Evolutionary conservation across 2,113 vertebrate species (phyloP), one percentile per base, ranked within the genome.

Genomic region (Strix uralensis): DNA sequence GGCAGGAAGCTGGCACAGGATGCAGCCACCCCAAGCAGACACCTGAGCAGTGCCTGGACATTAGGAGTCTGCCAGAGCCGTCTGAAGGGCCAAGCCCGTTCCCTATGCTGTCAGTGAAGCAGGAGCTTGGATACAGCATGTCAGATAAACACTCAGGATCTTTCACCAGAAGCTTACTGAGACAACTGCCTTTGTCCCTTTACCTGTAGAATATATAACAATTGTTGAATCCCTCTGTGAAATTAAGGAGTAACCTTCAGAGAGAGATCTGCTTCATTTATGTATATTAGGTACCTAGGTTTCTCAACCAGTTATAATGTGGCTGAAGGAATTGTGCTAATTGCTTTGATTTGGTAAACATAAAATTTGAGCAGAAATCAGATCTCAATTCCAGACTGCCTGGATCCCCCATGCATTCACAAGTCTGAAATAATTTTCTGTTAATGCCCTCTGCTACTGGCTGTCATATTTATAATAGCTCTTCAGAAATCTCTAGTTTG

Each of bases 71-170:
- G 26, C 22, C 3, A 86, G 57, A 88, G 17, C 38, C 3, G 0
- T n/a, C 49, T 22, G 32, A 72, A 75, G 20, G 47, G 38, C 29
- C 10, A n/a, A n/a, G 27, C 11, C 54, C 13, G 55, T 80, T 90
- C 40, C 19, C 15, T 44, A 29, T 23, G 11, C 12, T 61, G 71
- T 3, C 49, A 86, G 5, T 4, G 17, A 92, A 94, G 38, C 26
- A 79, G 3, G 1, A 11, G 10, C 0, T 3, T 59, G 16, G 25
- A n/a, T 19, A n/a, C 4, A 42, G 4, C 7, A 9, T 0, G 0
- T 8, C 13, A 1, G 32, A 22, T 22, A 38, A 51, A 5, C 3
- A 44, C 18, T 54, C 17, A 19, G 32, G 9, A 36, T 57, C 65
- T 40, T 78, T 67, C 77, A 67, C 19, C 34, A 14, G 32, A 72